Evolutionary conservation across 2,888 invertebrate genomes (phyloP).

Genomic region (Pheosia tremula): DNA sequence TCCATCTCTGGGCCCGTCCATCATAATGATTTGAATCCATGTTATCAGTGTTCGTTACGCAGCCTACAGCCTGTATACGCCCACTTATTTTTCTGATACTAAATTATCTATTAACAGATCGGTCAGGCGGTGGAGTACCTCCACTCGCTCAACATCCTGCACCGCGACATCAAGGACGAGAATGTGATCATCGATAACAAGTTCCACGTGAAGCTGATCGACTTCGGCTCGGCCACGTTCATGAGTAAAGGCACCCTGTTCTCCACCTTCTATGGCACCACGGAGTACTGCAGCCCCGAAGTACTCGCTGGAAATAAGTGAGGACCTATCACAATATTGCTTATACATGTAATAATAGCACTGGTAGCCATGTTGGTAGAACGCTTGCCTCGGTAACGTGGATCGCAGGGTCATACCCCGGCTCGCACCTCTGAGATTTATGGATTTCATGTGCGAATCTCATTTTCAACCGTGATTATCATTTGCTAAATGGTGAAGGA

Average conservation of each 20-base stretch:
- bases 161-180: slow-evolving; percentile 91
- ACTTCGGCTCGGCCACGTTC: slow-evolving; percentile 90
- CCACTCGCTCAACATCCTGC: slow-evolving; percentile 87
- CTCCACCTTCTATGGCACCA: slow-evolving; percentile 90
- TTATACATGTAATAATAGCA: too few relatives aligned
- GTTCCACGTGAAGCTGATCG: slow-evolving; percentile 89
- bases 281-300: slow-evolving; percentile 91
- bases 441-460: too few relatives aligned
- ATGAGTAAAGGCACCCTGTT: slow-evolving; percentile 86
- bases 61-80: too few relatives aligned
- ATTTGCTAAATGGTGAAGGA: too few relatives aligned
- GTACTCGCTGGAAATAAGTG: slow-evolving; percentile 88
- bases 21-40: neutral
- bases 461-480: too few relatives aligned
- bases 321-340: slow-evolving; percentile 36
- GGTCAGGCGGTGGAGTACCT: slow-evolving; percentile 88
- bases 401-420: too few relatives aligned
- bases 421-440: too few relatives aligned
- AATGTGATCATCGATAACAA: slow-evolving; percentile 89
- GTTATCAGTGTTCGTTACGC: neutral
- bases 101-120: slow-evolving; percentile 71
- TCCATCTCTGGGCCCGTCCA: too few relatives aligned
- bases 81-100: neutral
- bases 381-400: too few relatives aligned
- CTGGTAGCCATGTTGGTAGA: too few relatives aligned